Evolutionary conservation across 2,888 invertebrate genomes (phyloP).

Genomic region (Eilema sororculum): DNA sequence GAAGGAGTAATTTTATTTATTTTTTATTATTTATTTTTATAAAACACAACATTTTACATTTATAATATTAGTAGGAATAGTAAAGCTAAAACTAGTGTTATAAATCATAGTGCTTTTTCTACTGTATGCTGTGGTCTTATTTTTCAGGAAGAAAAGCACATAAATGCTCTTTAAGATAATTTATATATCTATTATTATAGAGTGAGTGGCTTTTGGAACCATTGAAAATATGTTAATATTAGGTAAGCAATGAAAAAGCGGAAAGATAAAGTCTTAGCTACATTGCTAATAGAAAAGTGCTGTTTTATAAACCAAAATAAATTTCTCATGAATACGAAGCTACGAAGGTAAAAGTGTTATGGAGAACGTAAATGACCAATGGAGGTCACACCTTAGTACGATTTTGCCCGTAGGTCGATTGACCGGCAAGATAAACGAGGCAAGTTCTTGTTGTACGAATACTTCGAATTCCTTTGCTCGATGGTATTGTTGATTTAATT

Average conservation of each 20-base stretch:
- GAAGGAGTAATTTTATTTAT: too few species aligned
- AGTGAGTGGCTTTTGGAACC: neutral
- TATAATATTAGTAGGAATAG: too few species aligned
- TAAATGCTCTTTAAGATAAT: too few species aligned
- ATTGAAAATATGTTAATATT: neutral
- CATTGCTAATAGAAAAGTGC: neutral
- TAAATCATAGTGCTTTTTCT: neutral
- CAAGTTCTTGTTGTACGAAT: conserved; percentile 39
- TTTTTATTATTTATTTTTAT: too few species aligned
- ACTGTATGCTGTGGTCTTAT: neutral
- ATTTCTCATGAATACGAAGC: conserved; percentile 5
- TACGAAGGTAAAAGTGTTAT: conserved; percentile 12
- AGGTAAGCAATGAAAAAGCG: neutral
- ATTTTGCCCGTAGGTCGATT: conserved; percentile 40
- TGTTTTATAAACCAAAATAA: neutral
- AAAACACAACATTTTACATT: too few species aligned
- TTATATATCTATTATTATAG: too few species aligned
- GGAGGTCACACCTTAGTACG: conserved; percentile 20
- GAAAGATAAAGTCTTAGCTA: neutral
- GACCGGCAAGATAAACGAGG: conserved; percentile 37
- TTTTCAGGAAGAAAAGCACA: neutral
- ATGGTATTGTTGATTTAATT: conserved; percentile 12
- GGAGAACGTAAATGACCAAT: conserved; percentile 5
- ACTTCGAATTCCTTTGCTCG: conserved; percentile 38
- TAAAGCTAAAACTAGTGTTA: neutral